Percentiles rank a stretch among this genome's conserved stretches.
Evolutionary conservation across 64 coral and sea anemone species (phyloP).

Genomic region (Montipora capricornis): DNA sequence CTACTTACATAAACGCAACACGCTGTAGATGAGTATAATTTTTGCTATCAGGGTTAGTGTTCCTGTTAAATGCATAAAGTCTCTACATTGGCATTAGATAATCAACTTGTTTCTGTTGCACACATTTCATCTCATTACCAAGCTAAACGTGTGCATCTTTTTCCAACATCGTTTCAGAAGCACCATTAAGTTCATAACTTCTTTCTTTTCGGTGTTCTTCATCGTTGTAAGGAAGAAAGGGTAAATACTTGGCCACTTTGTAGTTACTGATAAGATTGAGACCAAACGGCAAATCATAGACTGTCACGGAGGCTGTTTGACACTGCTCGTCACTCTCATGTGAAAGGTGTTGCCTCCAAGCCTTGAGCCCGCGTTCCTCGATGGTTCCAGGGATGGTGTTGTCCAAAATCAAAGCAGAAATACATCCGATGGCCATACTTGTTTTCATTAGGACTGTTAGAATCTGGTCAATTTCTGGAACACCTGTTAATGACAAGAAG

Average conservation of each 20-base stretch:
- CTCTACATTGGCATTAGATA: too few species aligned
- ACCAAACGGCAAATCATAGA: slow-evolving; percentile 77
- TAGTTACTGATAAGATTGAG: slow-evolving; percentile 22
- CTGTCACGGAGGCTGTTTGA: slow-evolving; percentile 39
- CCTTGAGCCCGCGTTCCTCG: slow-evolving; percentile 79
- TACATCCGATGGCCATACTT: slow-evolving; percentile 83
- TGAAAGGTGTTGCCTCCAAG: slow-evolving; percentile 37
- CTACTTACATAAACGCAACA: too few species aligned
- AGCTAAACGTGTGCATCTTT: neutral
- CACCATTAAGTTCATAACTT: neutral
- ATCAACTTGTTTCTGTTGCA: too few species aligned
- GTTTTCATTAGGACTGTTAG: slow-evolving; percentile 81
- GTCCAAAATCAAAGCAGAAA: slow-evolving; percentile 85
- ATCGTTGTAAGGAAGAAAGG: slow-evolving; percentile 68
- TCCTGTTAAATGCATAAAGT: too few species aligned
- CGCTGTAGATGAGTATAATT: too few species aligned
- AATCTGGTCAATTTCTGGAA: slow-evolving; percentile 76
- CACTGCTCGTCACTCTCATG: neutral
- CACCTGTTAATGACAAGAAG: slow-evolving; percentile 25
- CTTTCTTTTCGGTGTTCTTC: neutral
- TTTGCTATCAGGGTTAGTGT: too few species aligned
- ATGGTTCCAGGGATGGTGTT: slow-evolving; percentile 87
- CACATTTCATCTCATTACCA: too few species aligned
- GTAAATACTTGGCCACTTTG: slow-evolving; percentile 63
- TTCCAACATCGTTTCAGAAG: neutral